Evolutionary conservation across 2,888 invertebrate genomes (phyloP), one percentile per base, ranked within the genome.

Genomic region (Pecten maximus): DNA sequence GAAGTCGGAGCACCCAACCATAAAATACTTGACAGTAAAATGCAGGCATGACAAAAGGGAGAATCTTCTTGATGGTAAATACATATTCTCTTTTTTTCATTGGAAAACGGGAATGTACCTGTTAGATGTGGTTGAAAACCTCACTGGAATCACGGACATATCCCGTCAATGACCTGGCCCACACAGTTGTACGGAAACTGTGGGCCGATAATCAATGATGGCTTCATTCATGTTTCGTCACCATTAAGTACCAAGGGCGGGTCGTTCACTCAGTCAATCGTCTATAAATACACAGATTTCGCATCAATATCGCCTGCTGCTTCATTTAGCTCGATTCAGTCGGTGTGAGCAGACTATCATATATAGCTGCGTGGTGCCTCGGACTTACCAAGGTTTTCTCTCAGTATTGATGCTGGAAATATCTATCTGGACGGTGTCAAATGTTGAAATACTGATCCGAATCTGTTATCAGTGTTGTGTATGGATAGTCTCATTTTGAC

Each of bases 231-330:
- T 74, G 74, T 74, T 74, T 74, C 74, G 35, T 35, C 74, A 28
- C 74, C 74, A 74, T 74, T 74, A 74, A 74, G 60, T 74, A 28
- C 60, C 60, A 12, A 74, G 60, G 28, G 28, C 74, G 74, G 35
- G 74, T 74, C 35, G 74, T 28, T 74, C 74, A 35, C 74, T 35
- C 74, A 74, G 74, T 74, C 74, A 74, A 74, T 74, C 35, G 8
- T 74, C 74, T 74, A 74, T 74, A 74, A 74, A 74, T 74, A 74
- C 74, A 74, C 74, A 74, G 74, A 74, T 74, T 74, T 74, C 35
- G 2, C 74, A 74, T 74, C 74, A 74, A 74, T 74, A 74, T 74
- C 74, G 74, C 28, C 74, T 74, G 10, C 74, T 35, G 74, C 74
- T 28, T 74, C 74, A 74, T 74, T 74, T 74, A 74, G 74, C 74